Conservation (phyloP, 2,113 vertebrate genomes). For the Rhinolophus sinicus region DNA sequence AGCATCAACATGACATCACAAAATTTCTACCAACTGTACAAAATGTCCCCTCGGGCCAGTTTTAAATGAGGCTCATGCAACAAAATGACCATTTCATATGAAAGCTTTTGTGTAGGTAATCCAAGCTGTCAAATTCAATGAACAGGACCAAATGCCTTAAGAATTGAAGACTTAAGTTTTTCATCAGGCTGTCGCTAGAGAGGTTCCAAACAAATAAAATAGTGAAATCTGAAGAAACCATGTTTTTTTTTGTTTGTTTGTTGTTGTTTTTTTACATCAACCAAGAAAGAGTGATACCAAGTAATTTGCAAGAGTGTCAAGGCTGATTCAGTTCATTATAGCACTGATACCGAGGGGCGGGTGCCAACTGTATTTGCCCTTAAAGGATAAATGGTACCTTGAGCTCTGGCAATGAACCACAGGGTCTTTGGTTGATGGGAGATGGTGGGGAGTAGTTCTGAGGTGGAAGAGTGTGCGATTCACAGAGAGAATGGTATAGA, state of each 20-base stretch:
- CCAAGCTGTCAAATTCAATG: conserved; percentile 32
- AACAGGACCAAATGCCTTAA: neutral
- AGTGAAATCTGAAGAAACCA: neutral
- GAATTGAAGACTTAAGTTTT: conserved; percentile 20
- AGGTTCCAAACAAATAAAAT: conserved; percentile 18
- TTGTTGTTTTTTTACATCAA: neutral
- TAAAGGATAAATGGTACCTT: neutral
- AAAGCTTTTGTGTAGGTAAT: conserved; percentile 35
- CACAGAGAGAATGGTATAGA: neutral
- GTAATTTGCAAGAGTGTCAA: conserved; percentile 3
- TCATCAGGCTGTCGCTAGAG: neutral
- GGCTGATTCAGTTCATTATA: neutral
- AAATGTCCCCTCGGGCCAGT: neutral
- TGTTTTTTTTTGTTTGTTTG: neutral
- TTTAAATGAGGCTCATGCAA: conserved; percentile 49
- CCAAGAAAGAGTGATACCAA: neutral
- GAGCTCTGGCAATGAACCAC: neutral
- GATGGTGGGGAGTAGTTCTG: neutral
- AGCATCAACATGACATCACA: neutral
- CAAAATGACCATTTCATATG: conserved; percentile 33
- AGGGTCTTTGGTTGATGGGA: neutral
- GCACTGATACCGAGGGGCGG: neutral
- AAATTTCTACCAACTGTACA: fast-evolving
- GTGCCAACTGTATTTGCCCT: neutral
- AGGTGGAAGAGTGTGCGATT: neutral